Base-by-base conservation (phyloP, 2,113 vertebrate species). In the Heterocephalus glaber region DNA sequence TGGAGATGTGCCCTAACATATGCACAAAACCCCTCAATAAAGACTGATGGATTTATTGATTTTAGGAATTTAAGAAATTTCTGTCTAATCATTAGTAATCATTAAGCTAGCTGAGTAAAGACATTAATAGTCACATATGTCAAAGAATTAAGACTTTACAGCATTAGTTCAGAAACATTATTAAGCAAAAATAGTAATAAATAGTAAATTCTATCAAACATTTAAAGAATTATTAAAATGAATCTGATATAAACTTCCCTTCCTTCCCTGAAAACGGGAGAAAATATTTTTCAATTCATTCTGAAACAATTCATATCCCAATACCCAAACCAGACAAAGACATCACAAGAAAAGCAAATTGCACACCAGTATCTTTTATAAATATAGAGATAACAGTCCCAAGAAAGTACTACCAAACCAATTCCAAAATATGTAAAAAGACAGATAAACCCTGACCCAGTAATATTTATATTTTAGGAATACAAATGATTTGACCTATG, bases 281-380 rank as follows among this genome's bases (percentile, higher is more conserved):
- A 85, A 90, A 95, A 22, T 61, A 72, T 33, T 80, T 89, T 24
- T 22, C 35, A 76, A 35, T 13, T 76, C 60, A 89, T 86, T 68
- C 61, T 66, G 24, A 91, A 19, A 33, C 20, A 38, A 76, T 35
- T 89, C 41, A 80, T 88, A 44, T 14, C 6, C 3, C 35, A 11
- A 63, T 38, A 85, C 5, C 4, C 54, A 85, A 95, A 89, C 0
- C n/a, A n/a, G 56, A 61, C 9, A 54, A 76, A 90, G 2, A 41
- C 33, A 63, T 38, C 28, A 58, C 28, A 92, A 41, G 61, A 89
- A 93, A 91, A 93, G 30, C 41, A 70, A 93, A 70, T 13, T 30
- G 38, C 11, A 54, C 35, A 56, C 35, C 16, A 95, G 68, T 86
- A 58, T 49, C 2, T 10, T 24, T 41, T 87, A 72, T 35, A 33